phyloP scores from a whole-genome alignment of 2,888 invertebrate genomes.

The Nomada ferruginata region DNA sequence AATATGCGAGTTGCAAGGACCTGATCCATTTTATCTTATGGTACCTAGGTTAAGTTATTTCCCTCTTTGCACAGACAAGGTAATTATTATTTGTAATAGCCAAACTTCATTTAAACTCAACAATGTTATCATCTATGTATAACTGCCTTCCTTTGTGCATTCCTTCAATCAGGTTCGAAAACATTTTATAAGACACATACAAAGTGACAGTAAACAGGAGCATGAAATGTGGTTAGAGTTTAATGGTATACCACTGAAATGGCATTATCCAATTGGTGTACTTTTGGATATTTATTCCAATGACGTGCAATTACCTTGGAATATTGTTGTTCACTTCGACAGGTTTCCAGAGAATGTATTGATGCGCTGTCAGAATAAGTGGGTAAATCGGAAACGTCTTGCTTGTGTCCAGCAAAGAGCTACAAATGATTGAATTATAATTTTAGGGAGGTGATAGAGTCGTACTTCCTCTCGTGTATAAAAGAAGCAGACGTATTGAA shows the following conservation, averaged over 20 bases:
- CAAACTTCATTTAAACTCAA: neutral
- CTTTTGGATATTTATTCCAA: conserved; percentile 93
- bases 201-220: conserved; percentile 89
- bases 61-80: conserved; percentile 97
- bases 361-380: conserved; percentile 95
- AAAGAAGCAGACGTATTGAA: conserved; percentile 99
- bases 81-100: conserved; percentile 79
- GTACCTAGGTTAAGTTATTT: conserved; percentile 97
- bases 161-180: conserved; percentile 89
- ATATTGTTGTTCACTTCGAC: conserved; percentile 96
- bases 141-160: neutral
- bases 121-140: conserved; percentile 41
- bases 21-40: conserved; percentile 97
- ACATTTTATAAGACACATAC: conserved; percentile 93
- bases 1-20: conserved; percentile 94
- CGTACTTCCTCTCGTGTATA: conserved; percentile 96
- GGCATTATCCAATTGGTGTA: conserved; percentile 93
- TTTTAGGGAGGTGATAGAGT: conserved; percentile 94
- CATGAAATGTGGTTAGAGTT: conserved; percentile 98
- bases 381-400: conserved; percentile 70
- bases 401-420: neutral
- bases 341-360: conserved; percentile 96
- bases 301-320: conserved; percentile 95
- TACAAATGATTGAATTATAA: neutral
- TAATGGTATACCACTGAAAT: conserved; percentile 95